Evolutionary conservation across 2,888 invertebrate genomes (phyloP), one percentile per base, ranked within the genome.

Genomic region (Eilema griseolum): DNA sequence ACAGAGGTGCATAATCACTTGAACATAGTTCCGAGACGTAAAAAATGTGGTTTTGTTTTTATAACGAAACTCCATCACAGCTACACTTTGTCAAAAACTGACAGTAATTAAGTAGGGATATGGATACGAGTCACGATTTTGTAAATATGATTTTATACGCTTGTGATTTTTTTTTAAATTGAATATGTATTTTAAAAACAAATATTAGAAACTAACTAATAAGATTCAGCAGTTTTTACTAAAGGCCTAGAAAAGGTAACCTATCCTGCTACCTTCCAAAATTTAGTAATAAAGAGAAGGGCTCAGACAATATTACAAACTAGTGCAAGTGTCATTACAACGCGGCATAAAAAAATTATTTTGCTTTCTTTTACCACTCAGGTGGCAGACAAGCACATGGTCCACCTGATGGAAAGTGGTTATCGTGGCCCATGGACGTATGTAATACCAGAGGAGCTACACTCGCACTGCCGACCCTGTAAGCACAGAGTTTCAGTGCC

Each of bases 1-100:
- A 78, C 82, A 83, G 77, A 85, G 86, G 85, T 89, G 89, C 89
- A 89, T 78, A 79, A 79, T 71, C 80, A 83, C 80, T 83, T 69
- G 77, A 79, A 69, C 33, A 72, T 64, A 73, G 71, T 65, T 52
- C 56, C 67, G 66, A 72, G 72, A 67, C 8, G 60, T 71, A 71
- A 79, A 79, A 66, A 80, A 72, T 63, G 52, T 63, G 26, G 62
- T 75, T 81, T 71, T 80, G n/a, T 75, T 79, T 79, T 76, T 74
- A 59, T 77, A 76, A 28, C 26, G 24, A 60, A 61, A 67, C 60
- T 72, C 69, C 46, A 72, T 73, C 74, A 70, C 67, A 63, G 56
- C 64, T 67, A 56, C 72, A 72, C 69, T 75, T 70, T 79, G 75
- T 83, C 72, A 81, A 73, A 74, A 72, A 23, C 60, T 79, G 75